Base-by-base conservation (phyloP, 2,888 invertebrate genomes). In the Ormyrus nitidulus region DNA sequence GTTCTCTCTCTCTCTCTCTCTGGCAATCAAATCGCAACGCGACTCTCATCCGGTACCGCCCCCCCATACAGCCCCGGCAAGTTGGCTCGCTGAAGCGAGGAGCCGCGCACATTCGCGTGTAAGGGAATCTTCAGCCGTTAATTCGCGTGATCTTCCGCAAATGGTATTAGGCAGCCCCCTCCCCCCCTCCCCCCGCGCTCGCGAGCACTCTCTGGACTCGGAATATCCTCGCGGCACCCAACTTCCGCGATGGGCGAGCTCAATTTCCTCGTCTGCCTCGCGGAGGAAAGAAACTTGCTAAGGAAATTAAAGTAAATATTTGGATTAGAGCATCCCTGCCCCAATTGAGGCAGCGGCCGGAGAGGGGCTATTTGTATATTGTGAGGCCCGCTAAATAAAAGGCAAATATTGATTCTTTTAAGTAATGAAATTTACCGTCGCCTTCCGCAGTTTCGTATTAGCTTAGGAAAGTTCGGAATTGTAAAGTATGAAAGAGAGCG, bases 21-120 rank as follows among this genome's bases (percentile, higher is more conserved):
- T 51, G 49, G 77, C 70, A 70, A 77, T 77, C 77, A 77, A 77
- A 77, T 64, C 77, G 77, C 77, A 68, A 68, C 75, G 75, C 53
- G 59, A 68, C 53, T 75, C 75, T 68, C 68, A 13, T 34, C 34
- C 61, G 51, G 72, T 13, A 10, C 44, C 49, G 58, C 64, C 65
- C 62, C 13, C 34, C 69, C 8, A 34, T 34, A 19, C 19, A 56
- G n/a, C 6, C 48, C 10, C 46, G 46, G 8, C 6, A 6, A 46
- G 64, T 10, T 44, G 6, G 19, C 9, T 10, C 64, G 46, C 8
- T 6, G 34, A 7, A 53, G 53, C 74, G 66, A 59, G 49, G 44
- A 53, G 68, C 68, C 66, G 61, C 56, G 54, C 66, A 34, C 34
- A 34, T 34, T 34, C 53, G 11, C 77, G 70, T 64, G 77, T 70